phyloP scores from a whole-genome alignment of 1,140 invertebrate species.

The Drosophila sp. region DNA sequence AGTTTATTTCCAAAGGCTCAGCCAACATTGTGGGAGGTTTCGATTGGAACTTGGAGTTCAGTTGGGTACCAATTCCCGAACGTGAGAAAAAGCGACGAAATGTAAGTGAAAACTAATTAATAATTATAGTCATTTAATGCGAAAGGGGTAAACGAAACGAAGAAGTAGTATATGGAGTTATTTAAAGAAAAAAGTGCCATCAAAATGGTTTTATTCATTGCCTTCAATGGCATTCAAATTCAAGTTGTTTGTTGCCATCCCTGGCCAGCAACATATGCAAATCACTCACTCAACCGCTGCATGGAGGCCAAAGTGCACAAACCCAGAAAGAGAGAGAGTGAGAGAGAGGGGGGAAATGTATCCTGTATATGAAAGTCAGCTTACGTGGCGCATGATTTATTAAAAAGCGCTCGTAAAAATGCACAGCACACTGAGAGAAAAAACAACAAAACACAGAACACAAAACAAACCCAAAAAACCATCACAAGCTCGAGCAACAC shows the following conservation, averaged over 20 bases:
- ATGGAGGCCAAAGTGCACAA: conserved; percentile 23
- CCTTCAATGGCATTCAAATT: conserved; percentile 33
- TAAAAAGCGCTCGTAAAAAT: conserved; percentile 78
- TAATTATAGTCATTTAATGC: neutral
- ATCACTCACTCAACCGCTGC: conserved; percentile 68
- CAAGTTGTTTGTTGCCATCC: conserved; percentile 39
- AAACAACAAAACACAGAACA: conserved; percentile 26
- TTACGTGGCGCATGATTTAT: conserved; percentile 79
- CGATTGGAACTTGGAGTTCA: conserved; percentile 98
- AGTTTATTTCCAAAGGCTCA: conserved; percentile 94
- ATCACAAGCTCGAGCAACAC: conserved; percentile 20
- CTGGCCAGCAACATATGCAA: conserved; percentile 67
- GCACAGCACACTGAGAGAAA: conserved; percentile 58
- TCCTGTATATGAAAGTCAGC: conserved; percentile 73
- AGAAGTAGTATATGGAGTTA: neutral
- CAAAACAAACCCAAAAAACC: conserved; percentile 26
- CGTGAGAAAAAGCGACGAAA: conserved; percentile 92
- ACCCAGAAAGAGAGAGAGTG: neutral
- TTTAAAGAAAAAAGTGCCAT: neutral
- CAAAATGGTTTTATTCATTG: neutral
- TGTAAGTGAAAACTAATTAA: conserved; percentile 54
- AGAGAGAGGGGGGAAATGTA: conserved; percentile 38
- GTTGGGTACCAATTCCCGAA: conserved; percentile 98
- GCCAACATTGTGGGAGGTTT: conserved; percentile 97
- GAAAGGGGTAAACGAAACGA: neutral